A percentile compares a stretch with the other conserved stretches of the same genome.
These are phyloP conservation scores for Nibea coibor DNA, from an alignment of 2,113 vertebrate species.

Conservation along the genomic window DNA sequence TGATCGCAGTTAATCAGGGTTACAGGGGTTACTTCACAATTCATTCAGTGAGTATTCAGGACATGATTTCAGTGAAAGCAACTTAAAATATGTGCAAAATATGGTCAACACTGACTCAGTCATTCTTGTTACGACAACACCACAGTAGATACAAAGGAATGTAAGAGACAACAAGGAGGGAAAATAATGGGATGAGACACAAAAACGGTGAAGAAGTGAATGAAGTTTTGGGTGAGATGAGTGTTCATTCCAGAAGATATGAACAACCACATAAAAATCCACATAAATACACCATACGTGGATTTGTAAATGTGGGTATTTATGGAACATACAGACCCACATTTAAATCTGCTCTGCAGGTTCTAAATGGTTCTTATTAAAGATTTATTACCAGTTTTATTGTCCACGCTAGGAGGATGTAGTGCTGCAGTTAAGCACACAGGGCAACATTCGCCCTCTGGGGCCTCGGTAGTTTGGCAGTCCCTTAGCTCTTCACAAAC, in stretches of 20 bases:
- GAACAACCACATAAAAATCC: slow-evolving; percentile 2
- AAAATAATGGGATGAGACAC: background rate
- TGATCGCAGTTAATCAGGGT: no score
- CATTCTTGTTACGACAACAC: background rate
- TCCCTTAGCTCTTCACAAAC: slow-evolving; percentile 57
- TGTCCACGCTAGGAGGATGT: slow-evolving; percentile 28
- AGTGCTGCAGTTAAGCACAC: slow-evolving; percentile 46
- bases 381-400: slow-evolving; percentile 53
- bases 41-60: background rate
- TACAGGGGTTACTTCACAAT: background rate
- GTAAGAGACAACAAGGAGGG: background rate
- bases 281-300: background rate
- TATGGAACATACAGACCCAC: slow-evolving; percentile 17
- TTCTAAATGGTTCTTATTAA: slow-evolving; percentile 16
- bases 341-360: slow-evolving; percentile 11
- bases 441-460: slow-evolving; percentile 65
- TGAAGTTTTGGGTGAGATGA: background rate
- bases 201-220: background rate
- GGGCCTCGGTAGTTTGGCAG: slow-evolving; percentile 36
- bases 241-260: background rate
- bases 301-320: slow-evolving; percentile 7
- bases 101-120: background rate
- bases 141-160: background rate
- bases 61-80: background rate
- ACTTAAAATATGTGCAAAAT: background rate